phyloP scores from a whole-genome alignment of 2,113 vertebrate species.

The Tyto alba region DNA sequence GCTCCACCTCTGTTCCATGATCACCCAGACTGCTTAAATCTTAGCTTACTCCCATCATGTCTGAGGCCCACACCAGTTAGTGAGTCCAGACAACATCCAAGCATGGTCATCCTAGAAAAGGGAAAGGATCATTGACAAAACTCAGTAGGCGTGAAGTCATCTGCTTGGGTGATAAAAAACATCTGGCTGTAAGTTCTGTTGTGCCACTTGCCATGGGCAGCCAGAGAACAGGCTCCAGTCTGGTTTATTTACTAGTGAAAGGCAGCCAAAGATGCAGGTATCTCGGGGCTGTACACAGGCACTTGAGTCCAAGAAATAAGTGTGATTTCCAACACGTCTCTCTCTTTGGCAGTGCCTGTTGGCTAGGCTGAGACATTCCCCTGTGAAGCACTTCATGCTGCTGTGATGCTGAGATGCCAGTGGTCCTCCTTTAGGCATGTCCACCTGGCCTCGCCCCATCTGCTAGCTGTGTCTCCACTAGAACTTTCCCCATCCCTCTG shows the following conservation, averaged over 20 bases:
- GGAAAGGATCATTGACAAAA: neutral
- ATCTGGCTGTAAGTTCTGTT: neutral
- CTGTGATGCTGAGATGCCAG: neutral
- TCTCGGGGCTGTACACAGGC: neutral
- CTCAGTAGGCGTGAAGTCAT: neutral
- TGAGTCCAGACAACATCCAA: neutral
- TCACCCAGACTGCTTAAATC: neutral
- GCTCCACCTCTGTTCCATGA: neutral
- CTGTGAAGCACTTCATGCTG: neutral
- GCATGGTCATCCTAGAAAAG: neutral
- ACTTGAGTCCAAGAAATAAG: neutral
- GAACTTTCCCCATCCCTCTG: neutral
- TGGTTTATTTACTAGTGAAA: neutral
- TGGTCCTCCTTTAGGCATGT: neutral
- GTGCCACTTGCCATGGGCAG: neutral
- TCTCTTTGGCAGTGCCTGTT: constrained; percentile 18
- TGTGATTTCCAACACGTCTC: constrained; percentile 8
- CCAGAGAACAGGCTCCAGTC: neutral
- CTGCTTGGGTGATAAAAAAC: neutral
- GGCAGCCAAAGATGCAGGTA: neutral
- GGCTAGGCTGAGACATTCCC: neutral
- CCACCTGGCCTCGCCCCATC: neutral
- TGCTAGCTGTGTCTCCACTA: neutral
- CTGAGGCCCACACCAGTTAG: neutral
- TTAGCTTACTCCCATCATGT: accelerated